Percentiles rank a stretch among this genome's conserved stretches.
These are phyloP conservation scores for Lynx canadensis DNA, from an alignment of 2,113 vertebrate genomes.

Conservation along the genomic window DNA sequence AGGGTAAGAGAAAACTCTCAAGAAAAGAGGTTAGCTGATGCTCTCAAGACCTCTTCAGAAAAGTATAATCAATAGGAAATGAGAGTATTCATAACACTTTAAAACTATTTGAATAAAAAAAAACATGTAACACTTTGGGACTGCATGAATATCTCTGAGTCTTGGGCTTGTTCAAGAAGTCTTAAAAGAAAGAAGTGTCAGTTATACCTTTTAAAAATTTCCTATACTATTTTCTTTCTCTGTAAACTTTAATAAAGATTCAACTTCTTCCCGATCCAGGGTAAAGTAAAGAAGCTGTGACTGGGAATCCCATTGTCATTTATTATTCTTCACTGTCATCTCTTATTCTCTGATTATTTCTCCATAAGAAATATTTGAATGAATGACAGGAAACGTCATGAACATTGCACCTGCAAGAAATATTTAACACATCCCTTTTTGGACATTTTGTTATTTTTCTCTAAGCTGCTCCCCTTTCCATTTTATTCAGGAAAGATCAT, in stretches of 20 bases:
- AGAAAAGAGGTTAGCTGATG: background rate
- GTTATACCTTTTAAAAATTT: background rate
- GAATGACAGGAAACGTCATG: background rate
- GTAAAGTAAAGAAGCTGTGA: background rate
- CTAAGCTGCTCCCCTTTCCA: constrained; percentile 33
- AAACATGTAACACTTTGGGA: background rate
- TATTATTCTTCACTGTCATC: constrained; percentile 20
- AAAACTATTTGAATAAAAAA: background rate
- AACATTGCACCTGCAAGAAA: constrained; percentile 23
- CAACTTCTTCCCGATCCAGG: background rate
- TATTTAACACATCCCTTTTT: constrained; percentile 60
- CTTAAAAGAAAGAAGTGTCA: background rate
- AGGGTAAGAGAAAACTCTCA: background rate
- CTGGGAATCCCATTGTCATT: background rate
- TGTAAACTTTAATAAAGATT: background rate
- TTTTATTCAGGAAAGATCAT: constrained; percentile 59
- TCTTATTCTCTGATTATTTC: background rate
- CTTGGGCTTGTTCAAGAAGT: background rate
- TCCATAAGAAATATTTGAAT: constrained; percentile 62
- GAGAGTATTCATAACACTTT: background rate
- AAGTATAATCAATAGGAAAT: background rate
- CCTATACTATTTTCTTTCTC: background rate
- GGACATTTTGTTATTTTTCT: constrained; percentile 69
- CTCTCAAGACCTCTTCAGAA: background rate
- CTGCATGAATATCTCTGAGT: background rate